Evolutionary conservation across 2,888 invertebrate genomes (phyloP).

Genomic region (Acronicta alni): DNA sequence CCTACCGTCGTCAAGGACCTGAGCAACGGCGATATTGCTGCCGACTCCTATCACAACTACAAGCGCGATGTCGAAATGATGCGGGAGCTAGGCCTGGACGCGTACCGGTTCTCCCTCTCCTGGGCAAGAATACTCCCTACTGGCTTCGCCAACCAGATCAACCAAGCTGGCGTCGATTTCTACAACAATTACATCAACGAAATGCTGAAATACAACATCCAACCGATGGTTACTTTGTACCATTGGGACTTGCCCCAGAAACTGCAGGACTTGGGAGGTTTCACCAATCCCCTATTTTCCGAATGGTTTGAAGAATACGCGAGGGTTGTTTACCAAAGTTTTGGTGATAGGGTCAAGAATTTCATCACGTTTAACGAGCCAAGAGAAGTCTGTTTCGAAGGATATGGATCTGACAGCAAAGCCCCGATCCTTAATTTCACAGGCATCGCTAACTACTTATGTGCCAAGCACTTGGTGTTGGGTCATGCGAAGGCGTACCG

Average conservation of each 20-base stretch:
- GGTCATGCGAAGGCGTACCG: constrained; percentile 87
- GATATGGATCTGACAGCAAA: constrained; percentile 75
- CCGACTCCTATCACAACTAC: constrained; percentile 89
- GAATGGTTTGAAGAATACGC: constrained; percentile 86
- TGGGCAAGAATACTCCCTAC: constrained; percentile 91
- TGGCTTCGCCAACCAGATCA: constrained; percentile 85
- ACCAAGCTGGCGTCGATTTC: constrained; percentile 90
- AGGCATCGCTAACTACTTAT: constrained; percentile 82
- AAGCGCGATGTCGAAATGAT: constrained; percentile 86
- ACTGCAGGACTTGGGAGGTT: constrained; percentile 61
- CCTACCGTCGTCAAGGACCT: constrained; percentile 60
- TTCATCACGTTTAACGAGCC: constrained; percentile 82
- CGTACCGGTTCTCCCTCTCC: constrained; percentile 89
- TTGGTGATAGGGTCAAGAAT: constrained; percentile 80
- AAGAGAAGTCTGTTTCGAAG: constrained; percentile 71
- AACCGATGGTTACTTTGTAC: constrained; percentile 88
- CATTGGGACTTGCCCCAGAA: constrained; percentile 86
- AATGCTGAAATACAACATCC: constrained; percentile 89
- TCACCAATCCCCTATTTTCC: constrained; percentile 72
- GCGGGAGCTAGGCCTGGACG: constrained; percentile 77
- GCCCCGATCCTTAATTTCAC: constrained; percentile 74
- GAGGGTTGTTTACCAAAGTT: constrained; percentile 74
- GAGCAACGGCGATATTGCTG: constrained; percentile 88
- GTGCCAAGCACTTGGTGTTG: constrained; percentile 79
- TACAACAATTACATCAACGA: constrained; percentile 91